These are phyloP conservation scores for Chromoteleia sp. DNA, from an alignment of 2,888 invertebrate species.

Conservation along the genomic window DNA sequence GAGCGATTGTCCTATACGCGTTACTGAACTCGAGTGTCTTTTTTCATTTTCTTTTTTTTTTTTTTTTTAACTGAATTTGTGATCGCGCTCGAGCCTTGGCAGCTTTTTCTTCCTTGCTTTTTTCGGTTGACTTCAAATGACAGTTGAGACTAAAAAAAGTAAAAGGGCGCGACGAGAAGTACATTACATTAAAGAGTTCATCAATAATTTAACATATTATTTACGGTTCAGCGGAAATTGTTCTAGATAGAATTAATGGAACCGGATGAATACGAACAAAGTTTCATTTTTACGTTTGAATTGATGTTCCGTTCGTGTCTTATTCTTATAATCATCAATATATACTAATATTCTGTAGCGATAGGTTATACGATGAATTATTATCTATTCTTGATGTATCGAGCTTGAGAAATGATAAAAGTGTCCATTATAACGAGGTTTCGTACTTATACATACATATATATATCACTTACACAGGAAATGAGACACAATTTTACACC, in stretches of 20 bases:
- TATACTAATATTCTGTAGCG: too few species aligned
- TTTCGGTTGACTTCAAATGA: constrained; percentile 57
- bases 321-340: too few species aligned
- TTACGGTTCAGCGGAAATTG: constrained; percentile 15
- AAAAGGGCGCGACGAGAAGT: constrained; percentile 47
- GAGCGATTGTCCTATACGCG: constrained; percentile 79
- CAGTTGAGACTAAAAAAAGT: constrained; percentile 55
- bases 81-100: constrained; percentile 43
- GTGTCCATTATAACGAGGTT: too few species aligned
- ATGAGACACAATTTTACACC: not conserved
- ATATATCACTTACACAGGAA: too few species aligned
- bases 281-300: not conserved
- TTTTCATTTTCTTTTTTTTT: constrained; percentile 42
- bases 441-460: too few species aligned
- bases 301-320: too few species aligned
- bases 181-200: constrained; percentile 60
- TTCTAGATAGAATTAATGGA: constrained; percentile 29
- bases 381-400: too few species aligned
- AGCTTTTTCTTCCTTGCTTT: constrained; percentile 31
- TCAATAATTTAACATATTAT: constrained; percentile 61
- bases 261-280: not conserved
- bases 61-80: constrained; percentile 43
- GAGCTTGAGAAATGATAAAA: too few species aligned
- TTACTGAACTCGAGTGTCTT: constrained; percentile 64
- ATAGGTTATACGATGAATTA: too few species aligned